These are phyloP conservation scores for Dioctria linearis DNA, from an alignment of 2,888 invertebrate genomes.

Conservation along the genomic window DNA sequence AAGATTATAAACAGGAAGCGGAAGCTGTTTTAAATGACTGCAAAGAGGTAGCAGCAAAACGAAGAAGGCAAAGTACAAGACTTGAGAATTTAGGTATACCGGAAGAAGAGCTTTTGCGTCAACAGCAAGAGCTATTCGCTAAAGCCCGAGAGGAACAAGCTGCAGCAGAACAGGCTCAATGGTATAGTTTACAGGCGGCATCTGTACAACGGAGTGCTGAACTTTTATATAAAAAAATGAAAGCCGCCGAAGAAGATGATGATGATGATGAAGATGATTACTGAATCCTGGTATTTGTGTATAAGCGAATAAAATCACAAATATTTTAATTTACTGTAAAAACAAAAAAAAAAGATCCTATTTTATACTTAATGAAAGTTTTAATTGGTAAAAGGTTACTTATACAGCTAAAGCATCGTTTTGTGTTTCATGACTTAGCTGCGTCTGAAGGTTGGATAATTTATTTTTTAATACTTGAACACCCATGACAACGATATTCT, in stretches of 20 bases:
- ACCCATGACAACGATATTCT: slow-evolving; percentile 97
- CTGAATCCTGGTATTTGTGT: slow-evolving; percentile 1
- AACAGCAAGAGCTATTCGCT: slow-evolving; percentile 98
- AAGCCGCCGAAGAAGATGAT: slow-evolving; percentile 64
- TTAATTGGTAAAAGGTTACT: background rate
- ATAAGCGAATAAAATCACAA: too few relatives aligned
- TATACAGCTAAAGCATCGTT: slow-evolving; percentile 82
- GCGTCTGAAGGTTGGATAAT: slow-evolving; percentile 94
- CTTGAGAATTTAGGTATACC: slow-evolving; percentile 98
- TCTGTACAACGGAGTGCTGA: slow-evolving; percentile 73
- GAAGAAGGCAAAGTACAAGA: slow-evolving; percentile 93
- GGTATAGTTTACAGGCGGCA: slow-evolving; percentile 81
- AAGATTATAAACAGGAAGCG: slow-evolving; percentile 94
- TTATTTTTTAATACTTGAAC: slow-evolving; percentile 95
- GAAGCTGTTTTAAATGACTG: slow-evolving; percentile 95
- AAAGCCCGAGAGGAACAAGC: slow-evolving; percentile 95
- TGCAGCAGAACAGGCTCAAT: slow-evolving; percentile 92
- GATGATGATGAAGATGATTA: slow-evolving; percentile 71
- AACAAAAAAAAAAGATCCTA: background rate
- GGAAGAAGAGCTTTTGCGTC: slow-evolving; percentile 95
- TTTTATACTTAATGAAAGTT: slow-evolving; percentile 8
- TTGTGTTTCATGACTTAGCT: slow-evolving; percentile 89
- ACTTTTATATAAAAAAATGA: slow-evolving; percentile 64
- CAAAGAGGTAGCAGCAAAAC: slow-evolving; percentile 97
- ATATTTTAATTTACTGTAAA: background rate